Base-by-base conservation (phyloP, 2,113 vertebrate genomes). In the Synchiropus splendidus region DNA sequence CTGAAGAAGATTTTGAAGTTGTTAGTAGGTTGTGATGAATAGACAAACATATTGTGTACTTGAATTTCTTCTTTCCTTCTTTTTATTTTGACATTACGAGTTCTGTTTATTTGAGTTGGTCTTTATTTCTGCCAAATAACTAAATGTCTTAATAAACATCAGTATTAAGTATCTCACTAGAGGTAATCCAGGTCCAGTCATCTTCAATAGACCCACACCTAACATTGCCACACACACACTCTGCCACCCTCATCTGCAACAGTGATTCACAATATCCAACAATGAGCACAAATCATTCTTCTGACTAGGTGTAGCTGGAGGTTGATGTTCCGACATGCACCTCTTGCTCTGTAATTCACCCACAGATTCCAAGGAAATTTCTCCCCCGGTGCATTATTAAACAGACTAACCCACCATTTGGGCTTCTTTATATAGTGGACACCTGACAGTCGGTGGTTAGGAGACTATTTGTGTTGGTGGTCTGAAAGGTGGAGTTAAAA, bases 351-450 rank as follows among this genome's bases (percentile, higher is more conserved):
- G 47, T 67, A 75, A 75, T 54, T 71, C 69, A 69, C 54, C 27
- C 18, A 31, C 27, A 41, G 18, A 45, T 42, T 64, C 58, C 56
- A 70, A 16, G 58, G 67, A 70, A 51, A 60, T 57, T 67, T 61
- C 27, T 61, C 49, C 45, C 48, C 48, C 58, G 4, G 66, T 77
- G 37, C 79, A 66, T 79, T 78, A 81, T 81, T 81, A 69, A 80
- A 58, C n/a, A 2, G 46, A 54, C 58, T 67, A 77, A 75, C 59
- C 71, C 45, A 4, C 69, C 54, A 79, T 76, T 79, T 66, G 55
- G 61, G 61, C 36, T 33, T 37, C 34, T 45, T 13, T 27, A 33
- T 45, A 34, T 8, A 50, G 45, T 32, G 37, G 44, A 44, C 21
- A 5, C 21, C 8, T 27, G 21, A 27, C 4, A 27, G 21, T 27